Base-by-base conservation (phyloP, 2,888 invertebrate species). In the Epinotia nisella region DNA sequence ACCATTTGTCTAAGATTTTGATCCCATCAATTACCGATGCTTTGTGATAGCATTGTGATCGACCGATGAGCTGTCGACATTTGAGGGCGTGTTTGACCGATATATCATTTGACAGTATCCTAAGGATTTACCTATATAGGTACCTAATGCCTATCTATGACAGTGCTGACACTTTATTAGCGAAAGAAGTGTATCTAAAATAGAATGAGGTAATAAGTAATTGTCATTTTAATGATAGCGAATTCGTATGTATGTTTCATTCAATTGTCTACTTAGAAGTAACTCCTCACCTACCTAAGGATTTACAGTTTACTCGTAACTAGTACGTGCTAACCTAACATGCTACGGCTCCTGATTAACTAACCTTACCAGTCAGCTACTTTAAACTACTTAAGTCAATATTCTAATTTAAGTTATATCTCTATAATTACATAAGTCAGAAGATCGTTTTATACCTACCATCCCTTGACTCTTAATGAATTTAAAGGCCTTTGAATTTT, bases 1-100 rank as follows among this genome's bases (percentile, higher is more conserved):
- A 80, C 81, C 82, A 86, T 87, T 87, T 87, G 85, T 85, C 84
- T 84, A 78, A 78, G 78, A 81, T 84, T 85, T 83, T 83, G 83
- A 84, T 83, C 83, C 80, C 85, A 87, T 87, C 85, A 84, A 84
- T 87, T 83, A 77, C 78, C 60, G 60, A 62, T 62, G 53, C 51
- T 51, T 59, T 41, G 62, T 71, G 69, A 74, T 72, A 71, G 75
- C 69, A 72, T 76, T 78, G 80, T 81, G 82, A 72, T 69, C 73
- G 82, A 51, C 64, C 68, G 67, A 51, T 67, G 13, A 49, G 51
- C 55, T 72, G 62, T 68, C 58, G 72, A 68, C 61, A 49, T 51
- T 19, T 24, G 49, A 62, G 17, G 72, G 61, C 67, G 72, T 62
- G 62, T 35, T 55, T 29, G 24, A 21, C 53, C 62, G 55, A 71